These are phyloP conservation scores for Eledone cirrhosa DNA, from an alignment of 2,888 invertebrate genomes.

Conservation along the genomic window DNA sequence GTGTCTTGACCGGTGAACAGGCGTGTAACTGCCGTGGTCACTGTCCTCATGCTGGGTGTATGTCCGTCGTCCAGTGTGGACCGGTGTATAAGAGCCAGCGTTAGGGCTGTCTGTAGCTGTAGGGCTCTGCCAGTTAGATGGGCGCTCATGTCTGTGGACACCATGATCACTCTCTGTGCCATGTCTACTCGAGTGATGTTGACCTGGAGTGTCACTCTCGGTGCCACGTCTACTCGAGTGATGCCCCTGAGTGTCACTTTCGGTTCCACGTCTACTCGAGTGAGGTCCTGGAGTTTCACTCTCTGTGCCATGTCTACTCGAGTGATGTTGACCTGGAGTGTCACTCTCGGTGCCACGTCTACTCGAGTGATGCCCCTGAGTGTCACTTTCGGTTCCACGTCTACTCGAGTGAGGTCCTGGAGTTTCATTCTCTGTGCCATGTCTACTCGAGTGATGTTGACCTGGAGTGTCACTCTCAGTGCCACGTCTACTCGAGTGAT, in stretches of 20 bases:
- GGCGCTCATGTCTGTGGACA: background rate
- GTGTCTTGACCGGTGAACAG: slow-evolving; percentile 16
- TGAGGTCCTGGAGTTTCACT: too few relatives aligned
- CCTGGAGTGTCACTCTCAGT: too few relatives aligned
- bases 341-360: too few relatives aligned
- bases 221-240: background rate
- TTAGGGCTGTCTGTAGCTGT: slow-evolving; percentile 4
- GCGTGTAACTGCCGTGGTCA: slow-evolving; percentile 8
- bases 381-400: background rate
- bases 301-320: too few relatives aligned
- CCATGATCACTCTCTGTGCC: slow-evolving; percentile 6
- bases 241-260: slow-evolving; percentile 10
- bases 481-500: too few relatives aligned
- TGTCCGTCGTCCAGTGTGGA: background rate
- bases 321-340: too few relatives aligned
- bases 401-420: too few relatives aligned
- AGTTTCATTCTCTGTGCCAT: too few relatives aligned
- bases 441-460: too few relatives aligned
- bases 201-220: slow-evolving; percentile 14
- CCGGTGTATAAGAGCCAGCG: slow-evolving; percentile 19
- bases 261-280: background rate
- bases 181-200: slow-evolving; percentile 2
- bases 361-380: too few relatives aligned
- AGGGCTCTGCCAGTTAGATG: slow-evolving; percentile 16
- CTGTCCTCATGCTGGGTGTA: slow-evolving; percentile 18